phyloP scores from a whole-genome alignment of 2,888 invertebrate genomes.

The Ophraella communa region DNA sequence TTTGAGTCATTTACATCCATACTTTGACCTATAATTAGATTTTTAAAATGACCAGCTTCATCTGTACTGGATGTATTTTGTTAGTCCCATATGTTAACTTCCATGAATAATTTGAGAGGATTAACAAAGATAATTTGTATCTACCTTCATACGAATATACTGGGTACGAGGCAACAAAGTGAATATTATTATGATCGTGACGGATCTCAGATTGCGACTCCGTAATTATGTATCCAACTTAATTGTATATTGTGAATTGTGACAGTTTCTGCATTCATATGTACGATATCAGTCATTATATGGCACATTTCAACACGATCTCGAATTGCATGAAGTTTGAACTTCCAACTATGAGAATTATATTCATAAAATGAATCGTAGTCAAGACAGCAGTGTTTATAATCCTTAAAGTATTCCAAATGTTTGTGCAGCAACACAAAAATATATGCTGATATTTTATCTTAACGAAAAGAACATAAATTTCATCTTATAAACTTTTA shows the following conservation, averaged over 20 bases:
- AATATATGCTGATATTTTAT: too few species aligned
- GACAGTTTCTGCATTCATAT: slow-evolving; percentile 15
- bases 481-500: too few species aligned
- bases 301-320: slow-evolving; percentile 10
- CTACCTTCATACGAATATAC: slow-evolving; percentile 2
- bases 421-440: too few species aligned
- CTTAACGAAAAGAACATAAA: too few species aligned
- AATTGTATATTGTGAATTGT: slow-evolving; percentile 18
- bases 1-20: neutral
- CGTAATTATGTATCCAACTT: slow-evolving; percentile 24
- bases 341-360: slow-evolving; percentile 5
- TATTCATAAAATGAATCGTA: neutral
- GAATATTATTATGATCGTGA: slow-evolving; percentile 14
- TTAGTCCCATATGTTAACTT: neutral
- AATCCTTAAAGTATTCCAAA: too few species aligned
- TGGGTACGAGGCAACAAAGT: slow-evolving; percentile 5
- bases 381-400: neutral
- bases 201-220: slow-evolving; percentile 20
- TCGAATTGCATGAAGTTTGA: neutral
- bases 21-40: neutral
- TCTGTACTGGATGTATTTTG: neutral
- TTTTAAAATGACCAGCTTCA: neutral
- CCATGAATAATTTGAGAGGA: neutral
- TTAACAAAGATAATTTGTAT: slow-evolving; percentile 11
- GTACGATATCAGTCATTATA: slow-evolving; percentile 8